A percentile compares a stretch with the other conserved stretches of the same genome.
Conservation (phyloP, 2,113 vertebrate species). For the Steatornis caripensis region DNA sequence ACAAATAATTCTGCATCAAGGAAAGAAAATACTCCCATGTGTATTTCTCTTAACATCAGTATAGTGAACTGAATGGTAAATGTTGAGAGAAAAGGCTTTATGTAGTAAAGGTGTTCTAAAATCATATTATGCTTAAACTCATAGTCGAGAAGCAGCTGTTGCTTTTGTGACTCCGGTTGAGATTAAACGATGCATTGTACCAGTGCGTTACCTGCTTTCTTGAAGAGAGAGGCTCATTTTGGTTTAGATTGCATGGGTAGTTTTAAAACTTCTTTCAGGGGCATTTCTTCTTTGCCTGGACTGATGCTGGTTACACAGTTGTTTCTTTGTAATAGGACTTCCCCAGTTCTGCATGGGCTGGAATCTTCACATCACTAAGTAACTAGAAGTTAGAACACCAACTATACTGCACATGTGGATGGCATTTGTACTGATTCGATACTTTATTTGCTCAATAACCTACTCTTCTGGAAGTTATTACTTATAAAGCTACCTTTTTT, state of each 20-base stretch:
- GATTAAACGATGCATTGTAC: not conserved
- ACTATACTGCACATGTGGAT: rapidly evolving
- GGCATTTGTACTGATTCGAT: not conserved
- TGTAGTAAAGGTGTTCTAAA: not conserved
- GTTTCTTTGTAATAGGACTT: not conserved
- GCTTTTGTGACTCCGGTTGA: not conserved
- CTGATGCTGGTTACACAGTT: not conserved
- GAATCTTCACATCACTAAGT: not conserved
- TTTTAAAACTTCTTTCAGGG: not conserved
- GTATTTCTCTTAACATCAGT: not conserved
- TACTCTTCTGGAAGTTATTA: not conserved
- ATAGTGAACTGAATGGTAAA: not conserved
- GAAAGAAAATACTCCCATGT: not conserved
- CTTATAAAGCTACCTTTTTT: not conserved
- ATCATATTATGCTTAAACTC: not conserved
- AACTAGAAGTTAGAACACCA: not conserved
- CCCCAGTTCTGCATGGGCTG: not conserved
- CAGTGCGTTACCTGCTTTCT: not conserved
- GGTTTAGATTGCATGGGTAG: not conserved
- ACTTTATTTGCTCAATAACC: not conserved
- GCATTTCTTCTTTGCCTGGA: not conserved
- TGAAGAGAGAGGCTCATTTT: not conserved
- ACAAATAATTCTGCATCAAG: not conserved
- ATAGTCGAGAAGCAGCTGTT: not conserved
- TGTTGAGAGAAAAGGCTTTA: not conserved